phyloP scores from a whole-genome alignment of 1,140 invertebrate species.

The Linepithema humile region DNA sequence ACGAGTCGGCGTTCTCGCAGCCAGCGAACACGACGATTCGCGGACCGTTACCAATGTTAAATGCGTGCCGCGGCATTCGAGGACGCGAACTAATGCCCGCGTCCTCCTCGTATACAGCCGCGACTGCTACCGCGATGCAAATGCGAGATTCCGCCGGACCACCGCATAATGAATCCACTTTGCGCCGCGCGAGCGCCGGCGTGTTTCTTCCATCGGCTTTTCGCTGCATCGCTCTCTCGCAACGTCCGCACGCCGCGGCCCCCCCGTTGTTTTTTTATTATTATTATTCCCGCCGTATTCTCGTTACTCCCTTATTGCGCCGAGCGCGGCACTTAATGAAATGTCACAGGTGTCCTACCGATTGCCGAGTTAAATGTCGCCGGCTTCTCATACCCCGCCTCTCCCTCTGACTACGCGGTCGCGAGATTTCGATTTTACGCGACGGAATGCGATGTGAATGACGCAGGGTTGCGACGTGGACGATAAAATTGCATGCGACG shows the following conservation, averaged over 20 bases:
- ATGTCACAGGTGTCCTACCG: slow-evolving; percentile 84
- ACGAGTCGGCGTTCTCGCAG: slow-evolving; percentile 10
- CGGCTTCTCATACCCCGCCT: slow-evolving; percentile 79
- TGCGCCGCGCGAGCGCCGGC: slow-evolving; percentile 62
- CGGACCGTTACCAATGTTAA: slow-evolving; percentile 81
- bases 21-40: slow-evolving; percentile 70
- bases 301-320: slow-evolving; percentile 35
- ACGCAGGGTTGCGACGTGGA: slow-evolving; percentile 37
- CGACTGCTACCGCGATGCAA: slow-evolving; percentile 76
- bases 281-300: slow-evolving; percentile 35
- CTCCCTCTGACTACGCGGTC: slow-evolving; percentile 38
- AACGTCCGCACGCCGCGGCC: neutral
- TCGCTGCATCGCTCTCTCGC: slow-evolving; percentile 34
- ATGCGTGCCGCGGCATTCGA: slow-evolving; percentile 80
- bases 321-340: slow-evolving; percentile 81
- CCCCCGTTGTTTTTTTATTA: neutral
- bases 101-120: slow-evolving; percentile 71
- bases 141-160: slow-evolving; percentile 76
- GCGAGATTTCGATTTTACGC: slow-evolving; percentile 68
- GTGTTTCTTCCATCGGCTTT: slow-evolving; percentile 54
- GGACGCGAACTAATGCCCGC: slow-evolving; percentile 83
- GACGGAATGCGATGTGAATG: slow-evolving; percentile 66
- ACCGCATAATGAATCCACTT: slow-evolving; percentile 81
- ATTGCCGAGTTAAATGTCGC: slow-evolving; percentile 81
- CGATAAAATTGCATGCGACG: slow-evolving; percentile 4